Evolutionary conservation across 2,797 vertebrate genomes (phyloP).

Genomic region (Sebastes hopkinsi): DNA sequence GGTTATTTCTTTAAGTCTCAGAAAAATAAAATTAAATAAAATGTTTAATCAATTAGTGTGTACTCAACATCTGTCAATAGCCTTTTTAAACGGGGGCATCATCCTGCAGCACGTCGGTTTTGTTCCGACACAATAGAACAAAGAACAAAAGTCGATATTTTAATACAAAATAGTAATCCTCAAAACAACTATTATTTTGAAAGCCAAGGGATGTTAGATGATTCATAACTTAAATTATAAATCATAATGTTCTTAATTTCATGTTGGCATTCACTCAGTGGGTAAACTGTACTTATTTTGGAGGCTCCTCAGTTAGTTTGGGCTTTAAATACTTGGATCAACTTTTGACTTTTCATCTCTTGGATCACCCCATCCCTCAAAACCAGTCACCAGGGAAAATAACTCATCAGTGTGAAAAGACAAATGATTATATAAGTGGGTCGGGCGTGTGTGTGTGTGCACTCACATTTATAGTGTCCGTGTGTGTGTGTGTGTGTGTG

Average conservation of each 20-base stretch:
- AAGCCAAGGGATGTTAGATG: neutral
- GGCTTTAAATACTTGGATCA: constrained; percentile 6
- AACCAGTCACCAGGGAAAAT: constrained; percentile 27
- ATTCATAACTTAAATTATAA: neutral
- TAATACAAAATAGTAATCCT: neutral
- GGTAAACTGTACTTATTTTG: neutral
- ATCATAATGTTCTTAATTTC: neutral
- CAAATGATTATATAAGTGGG: constrained; percentile 47
- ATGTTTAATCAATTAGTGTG: neutral
- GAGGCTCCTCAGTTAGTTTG: neutral
- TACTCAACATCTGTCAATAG: neutral
- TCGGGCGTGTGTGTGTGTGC: neutral
- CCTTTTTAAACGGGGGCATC: neutral
- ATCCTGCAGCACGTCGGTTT: neutral
- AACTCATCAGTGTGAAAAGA: constrained; percentile 29
- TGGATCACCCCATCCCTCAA: constrained; percentile 28
- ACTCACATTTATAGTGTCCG: neutral
- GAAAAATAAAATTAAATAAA: neutral
- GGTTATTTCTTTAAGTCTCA: neutral
- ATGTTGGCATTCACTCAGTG: neutral
- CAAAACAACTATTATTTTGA: neutral
- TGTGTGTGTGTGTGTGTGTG: neutral
- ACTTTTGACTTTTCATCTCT: constrained; percentile 38
- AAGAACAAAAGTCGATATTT: neutral
- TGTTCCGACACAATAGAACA: neutral